Evolutionary conservation across 2,797 vertebrate species (phyloP).

Genomic region (Hipposideros larvatus): DNA sequence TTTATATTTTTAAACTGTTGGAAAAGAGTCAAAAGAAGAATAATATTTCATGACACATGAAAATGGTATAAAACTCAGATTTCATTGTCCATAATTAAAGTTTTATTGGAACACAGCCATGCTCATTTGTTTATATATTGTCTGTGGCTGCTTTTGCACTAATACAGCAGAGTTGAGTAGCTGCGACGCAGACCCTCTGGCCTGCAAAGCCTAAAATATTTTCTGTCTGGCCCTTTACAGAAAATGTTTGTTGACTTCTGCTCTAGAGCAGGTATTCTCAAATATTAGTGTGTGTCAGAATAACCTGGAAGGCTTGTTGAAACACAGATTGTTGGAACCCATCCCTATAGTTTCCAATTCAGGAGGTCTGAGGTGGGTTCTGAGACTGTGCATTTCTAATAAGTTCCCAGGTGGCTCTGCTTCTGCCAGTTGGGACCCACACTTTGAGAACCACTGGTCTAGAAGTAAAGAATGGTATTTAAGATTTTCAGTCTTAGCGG

Average conservation of each 20-base stretch:
- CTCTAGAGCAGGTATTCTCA: not conserved
- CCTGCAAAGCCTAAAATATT: not conserved
- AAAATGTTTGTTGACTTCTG: not conserved
- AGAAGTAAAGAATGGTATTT: not conserved
- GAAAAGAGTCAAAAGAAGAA: not conserved
- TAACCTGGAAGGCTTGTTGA: not conserved
- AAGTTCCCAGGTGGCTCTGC: not conserved
- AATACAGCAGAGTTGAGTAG: not conserved
- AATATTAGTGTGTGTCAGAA: not conserved
- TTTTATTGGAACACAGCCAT: not conserved
- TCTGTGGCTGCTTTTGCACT: not conserved
- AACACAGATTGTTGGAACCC: not conserved
- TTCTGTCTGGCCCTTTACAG: not conserved
- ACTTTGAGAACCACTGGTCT: not conserved
- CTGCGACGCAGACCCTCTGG: not conserved
- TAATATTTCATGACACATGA: not conserved
- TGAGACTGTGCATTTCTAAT: not conserved
- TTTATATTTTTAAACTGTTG: constrained; percentile 39
- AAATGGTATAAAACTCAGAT: constrained; percentile 13
- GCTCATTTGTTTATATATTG: not conserved
- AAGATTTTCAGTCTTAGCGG: too few species aligned
- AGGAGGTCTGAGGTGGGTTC: not conserved
- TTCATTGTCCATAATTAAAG: constrained; percentile 2
- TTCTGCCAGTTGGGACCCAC: not conserved
- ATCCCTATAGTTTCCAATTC: not conserved